These are phyloP conservation scores for Stenotaenia linearis DNA, from an alignment of 2,888 invertebrate species.

Conservation along the genomic window DNA sequence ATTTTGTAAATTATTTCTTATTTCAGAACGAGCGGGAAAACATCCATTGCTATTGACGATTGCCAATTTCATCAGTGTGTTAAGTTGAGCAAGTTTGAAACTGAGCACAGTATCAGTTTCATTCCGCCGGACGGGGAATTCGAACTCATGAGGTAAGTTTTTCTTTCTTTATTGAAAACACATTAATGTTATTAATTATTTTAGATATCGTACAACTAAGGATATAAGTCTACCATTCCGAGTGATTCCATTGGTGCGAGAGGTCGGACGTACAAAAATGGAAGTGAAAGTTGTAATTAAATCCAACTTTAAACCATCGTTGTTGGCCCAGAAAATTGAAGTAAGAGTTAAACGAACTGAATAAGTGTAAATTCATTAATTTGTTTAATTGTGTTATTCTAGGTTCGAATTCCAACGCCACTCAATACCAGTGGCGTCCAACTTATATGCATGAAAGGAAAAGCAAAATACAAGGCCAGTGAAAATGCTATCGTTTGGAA, in stretches of 20 bases:
- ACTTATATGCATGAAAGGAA: constrained; percentile 96
- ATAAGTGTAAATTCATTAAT: background rate
- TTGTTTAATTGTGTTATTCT: background rate
- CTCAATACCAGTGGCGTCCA: constrained; percentile 98
- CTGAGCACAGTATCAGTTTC: constrained; percentile 99
- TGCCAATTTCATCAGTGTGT: constrained; percentile 99
- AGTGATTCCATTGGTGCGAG: constrained; percentile 95
- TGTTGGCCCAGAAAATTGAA: constrained; percentile 98
- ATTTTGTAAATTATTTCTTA: background rate
- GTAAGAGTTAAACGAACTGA: constrained; percentile 51
- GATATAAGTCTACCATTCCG: constrained; percentile 99
- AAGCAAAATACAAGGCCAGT: constrained; percentile 98
- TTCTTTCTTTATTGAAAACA: background rate
- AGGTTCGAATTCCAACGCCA: constrained; percentile 89
- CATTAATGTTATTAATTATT: constrained; percentile 28
- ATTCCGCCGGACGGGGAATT: constrained; percentile 99
- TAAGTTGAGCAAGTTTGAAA: constrained; percentile 98
- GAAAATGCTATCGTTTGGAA: constrained; percentile 98
- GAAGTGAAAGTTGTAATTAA: constrained; percentile 99
- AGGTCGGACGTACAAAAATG: constrained; percentile 98
- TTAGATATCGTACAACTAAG: constrained; percentile 95
- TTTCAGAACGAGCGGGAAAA: constrained; percentile 67
- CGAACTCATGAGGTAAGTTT: constrained; percentile 85
- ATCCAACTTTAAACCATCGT: constrained; percentile 96
- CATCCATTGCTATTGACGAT: constrained; percentile 99